Evolutionary conservation across 2,797 vertebrate genomes (phyloP).

Genomic region (Scyliorhinus canicula): DNA sequence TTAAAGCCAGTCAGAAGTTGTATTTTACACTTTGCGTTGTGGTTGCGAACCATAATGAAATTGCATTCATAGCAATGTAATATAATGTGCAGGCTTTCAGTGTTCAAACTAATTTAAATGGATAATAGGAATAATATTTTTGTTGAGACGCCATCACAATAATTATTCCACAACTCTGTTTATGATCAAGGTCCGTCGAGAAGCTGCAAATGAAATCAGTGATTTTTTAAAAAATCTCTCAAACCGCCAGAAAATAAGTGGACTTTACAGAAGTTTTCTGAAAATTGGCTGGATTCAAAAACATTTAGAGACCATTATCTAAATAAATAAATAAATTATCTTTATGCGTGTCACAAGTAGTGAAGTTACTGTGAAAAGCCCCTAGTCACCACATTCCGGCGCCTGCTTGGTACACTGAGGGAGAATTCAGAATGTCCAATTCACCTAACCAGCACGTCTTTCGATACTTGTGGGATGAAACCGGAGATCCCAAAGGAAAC

Average conservation of each 20-base stretch:
- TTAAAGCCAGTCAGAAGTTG: background rate
- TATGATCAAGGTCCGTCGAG: background rate
- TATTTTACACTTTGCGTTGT: background rate
- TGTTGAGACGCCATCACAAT: background rate
- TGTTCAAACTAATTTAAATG: background rate
- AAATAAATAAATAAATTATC: no score
- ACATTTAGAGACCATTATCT: background rate
- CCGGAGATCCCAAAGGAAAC: no score
- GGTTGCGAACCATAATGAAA: background rate
- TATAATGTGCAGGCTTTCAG: background rate
- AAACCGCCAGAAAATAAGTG: background rate
- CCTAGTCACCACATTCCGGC: no score
- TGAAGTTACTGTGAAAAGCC: no score
- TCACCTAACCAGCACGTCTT: no score
- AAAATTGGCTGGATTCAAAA: background rate
- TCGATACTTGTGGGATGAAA: no score
- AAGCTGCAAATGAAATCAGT: background rate
- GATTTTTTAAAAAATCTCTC: background rate
- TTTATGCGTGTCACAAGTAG: no score
- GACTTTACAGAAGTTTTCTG: background rate
- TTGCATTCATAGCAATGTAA: background rate
- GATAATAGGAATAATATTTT: background rate
- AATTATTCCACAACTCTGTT: background rate
- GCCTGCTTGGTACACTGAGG: no score
- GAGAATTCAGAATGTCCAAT: no score